Percentiles rank a stretch among this genome's conserved stretches.
Evolutionary conservation across 2,888 invertebrate species (phyloP).

Genomic region (Tipula helvola): DNA sequence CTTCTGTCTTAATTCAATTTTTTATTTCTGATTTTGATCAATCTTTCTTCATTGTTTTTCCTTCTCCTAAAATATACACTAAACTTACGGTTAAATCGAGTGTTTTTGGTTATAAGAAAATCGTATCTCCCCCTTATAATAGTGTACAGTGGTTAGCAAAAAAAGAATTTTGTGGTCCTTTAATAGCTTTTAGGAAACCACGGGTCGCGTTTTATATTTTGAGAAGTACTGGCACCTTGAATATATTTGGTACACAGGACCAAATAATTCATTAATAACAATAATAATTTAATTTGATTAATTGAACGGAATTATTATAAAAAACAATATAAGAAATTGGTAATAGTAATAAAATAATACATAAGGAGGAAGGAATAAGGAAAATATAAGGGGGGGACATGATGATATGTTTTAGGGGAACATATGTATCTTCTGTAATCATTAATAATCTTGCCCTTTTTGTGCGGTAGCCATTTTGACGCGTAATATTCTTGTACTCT

Average conservation of each 20-base stretch:
- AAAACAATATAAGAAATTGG: not conserved
- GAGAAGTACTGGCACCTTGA: not conserved
- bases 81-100: not conserved
- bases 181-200: not conserved
- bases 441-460: not conserved
- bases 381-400: not conserved
- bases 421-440: not conserved
- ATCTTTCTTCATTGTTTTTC: not conserved
- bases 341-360: not conserved
- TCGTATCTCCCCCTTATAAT: not conserved
- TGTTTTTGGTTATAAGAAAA: not conserved
- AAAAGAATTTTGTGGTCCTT: not conserved
- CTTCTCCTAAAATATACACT: not conserved
- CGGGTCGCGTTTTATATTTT: not conserved
- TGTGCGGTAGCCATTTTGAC: not conserved
- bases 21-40: not conserved
- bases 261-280: not conserved
- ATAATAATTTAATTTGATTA: slow-evolving; percentile 4
- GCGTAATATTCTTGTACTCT: not conserved
- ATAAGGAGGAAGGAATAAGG: not conserved
- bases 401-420: not conserved
- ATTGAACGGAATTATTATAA: not conserved
- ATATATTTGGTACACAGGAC: not conserved
- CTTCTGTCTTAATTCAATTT: not conserved
- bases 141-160: not conserved